Evolutionary conservation across 2,113 vertebrate species (phyloP).

Genomic region (Mesoclemmys tuberculata): DNA sequence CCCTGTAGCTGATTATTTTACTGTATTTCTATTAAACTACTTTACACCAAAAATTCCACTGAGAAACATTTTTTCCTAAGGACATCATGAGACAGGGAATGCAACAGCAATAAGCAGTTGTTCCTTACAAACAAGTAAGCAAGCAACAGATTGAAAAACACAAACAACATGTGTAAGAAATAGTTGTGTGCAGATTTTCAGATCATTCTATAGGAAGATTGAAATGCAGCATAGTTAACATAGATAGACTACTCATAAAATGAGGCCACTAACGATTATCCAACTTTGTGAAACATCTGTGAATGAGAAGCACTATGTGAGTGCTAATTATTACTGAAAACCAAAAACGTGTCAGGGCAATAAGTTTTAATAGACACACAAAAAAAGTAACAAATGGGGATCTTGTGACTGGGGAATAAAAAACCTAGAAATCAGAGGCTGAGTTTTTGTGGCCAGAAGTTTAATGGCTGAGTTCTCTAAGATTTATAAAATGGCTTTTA

Average conservation of each 20-base stretch:
- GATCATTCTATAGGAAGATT: background rate
- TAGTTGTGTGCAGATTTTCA: rapidly evolving
- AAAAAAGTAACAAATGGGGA: background rate
- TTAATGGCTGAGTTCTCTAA: background rate
- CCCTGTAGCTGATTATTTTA: background rate
- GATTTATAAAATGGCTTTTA: background rate
- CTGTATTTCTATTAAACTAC: slow-evolving; percentile 27
- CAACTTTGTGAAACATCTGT: background rate
- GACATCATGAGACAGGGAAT: background rate
- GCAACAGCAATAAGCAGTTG: background rate
- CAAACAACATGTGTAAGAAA: slow-evolving; percentile 8
- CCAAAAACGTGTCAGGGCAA: background rate
- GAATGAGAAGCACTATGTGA: background rate
- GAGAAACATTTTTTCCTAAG: slow-evolving; percentile 38
- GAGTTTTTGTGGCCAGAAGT: too few species aligned
- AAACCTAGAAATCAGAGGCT: background rate
- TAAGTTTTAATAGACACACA: background rate
- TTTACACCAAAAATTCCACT: background rate
- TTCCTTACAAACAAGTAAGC: background rate
- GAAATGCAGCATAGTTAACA: background rate
- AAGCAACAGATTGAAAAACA: background rate
- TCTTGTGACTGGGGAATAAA: background rate
- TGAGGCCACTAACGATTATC: background rate
- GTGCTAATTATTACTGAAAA: background rate
- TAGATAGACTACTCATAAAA: background rate